phyloP scores from a whole-genome alignment of 2,113 vertebrate species.

The Anguilla rostrata region DNA sequence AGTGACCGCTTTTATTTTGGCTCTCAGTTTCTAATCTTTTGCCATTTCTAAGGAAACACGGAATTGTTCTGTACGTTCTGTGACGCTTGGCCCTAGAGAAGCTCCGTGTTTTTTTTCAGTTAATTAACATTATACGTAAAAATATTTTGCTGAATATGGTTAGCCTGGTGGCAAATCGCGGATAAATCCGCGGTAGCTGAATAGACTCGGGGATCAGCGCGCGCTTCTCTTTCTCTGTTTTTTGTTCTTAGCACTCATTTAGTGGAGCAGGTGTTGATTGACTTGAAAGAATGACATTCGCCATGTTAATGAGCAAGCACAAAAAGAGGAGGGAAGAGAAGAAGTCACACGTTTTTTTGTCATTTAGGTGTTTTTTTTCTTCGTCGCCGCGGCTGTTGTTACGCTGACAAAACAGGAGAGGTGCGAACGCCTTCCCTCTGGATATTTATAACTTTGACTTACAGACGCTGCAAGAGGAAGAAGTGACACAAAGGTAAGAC shows the following conservation, averaged over 20 bases:
- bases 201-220: neutral
- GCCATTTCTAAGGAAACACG: neutral
- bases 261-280: constrained; percentile 53
- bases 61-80: neutral
- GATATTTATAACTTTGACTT: constrained; percentile 56
- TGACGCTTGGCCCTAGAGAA: neutral
- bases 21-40: too few relatives aligned
- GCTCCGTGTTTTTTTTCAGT: neutral
- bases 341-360: constrained; percentile 41
- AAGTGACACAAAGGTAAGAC: constrained; percentile 5
- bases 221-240: neutral
- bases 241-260: constrained; percentile 38
- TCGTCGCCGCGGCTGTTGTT: constrained; percentile 39
- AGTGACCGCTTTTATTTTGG: too few relatives aligned
- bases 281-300: constrained; percentile 52
- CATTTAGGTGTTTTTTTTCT: constrained; percentile 32
- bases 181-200: neutral
- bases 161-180: neutral
- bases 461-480: constrained; percentile 42
- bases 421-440: constrained; percentile 39
- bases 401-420: constrained; percentile 53
- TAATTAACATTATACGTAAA: neutral
- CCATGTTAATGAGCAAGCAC: constrained; percentile 40
- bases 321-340: constrained; percentile 18
- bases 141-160: neutral